Evolutionary conservation across 2,797 vertebrate genomes (phyloP).

Genomic region (Balearica regulorum): DNA sequence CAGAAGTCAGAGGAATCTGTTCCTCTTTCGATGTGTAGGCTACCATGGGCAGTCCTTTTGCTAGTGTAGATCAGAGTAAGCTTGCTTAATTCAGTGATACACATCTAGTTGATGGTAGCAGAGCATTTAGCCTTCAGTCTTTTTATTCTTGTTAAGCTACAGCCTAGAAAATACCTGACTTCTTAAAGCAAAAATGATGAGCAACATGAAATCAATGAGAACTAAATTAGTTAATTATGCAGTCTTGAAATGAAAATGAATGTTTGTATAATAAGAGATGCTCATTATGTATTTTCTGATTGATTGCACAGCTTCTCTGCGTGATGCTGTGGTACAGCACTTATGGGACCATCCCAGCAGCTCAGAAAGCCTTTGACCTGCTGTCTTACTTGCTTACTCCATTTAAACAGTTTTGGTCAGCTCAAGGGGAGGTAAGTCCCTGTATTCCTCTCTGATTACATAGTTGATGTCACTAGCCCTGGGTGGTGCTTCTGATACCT

Average conservation of each 20-base stretch:
- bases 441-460: not conserved
- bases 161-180: conserved; percentile 28
- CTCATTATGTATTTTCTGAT: conserved; percentile 56
- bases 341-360: conserved; percentile 80
- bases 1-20: not conserved
- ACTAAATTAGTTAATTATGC: conserved; percentile 49
- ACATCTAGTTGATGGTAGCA: not conserved
- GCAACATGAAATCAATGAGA: conserved; percentile 28
- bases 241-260: conserved; percentile 44
- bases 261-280: conserved; percentile 39
- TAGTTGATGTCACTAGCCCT: not conserved
- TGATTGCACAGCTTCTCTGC: conserved; percentile 85
- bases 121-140: not conserved
- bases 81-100: not conserved
- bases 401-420: conserved; percentile 62
- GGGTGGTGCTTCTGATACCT: not conserved
- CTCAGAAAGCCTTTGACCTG: conserved; percentile 86
- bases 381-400: conserved; percentile 73
- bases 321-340: conserved; percentile 86
- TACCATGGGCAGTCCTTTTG: not conserved
- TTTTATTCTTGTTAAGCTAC: not conserved
- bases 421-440: conserved; percentile 60
- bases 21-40: not conserved
- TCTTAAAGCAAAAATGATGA: conserved; percentile 8
- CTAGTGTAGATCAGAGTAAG: not conserved